Percentiles rank a stretch among this genome's conserved stretches.
Conservation (phyloP, 2,113 vertebrate species). For the Microcebus lehilahytsara region DNA sequence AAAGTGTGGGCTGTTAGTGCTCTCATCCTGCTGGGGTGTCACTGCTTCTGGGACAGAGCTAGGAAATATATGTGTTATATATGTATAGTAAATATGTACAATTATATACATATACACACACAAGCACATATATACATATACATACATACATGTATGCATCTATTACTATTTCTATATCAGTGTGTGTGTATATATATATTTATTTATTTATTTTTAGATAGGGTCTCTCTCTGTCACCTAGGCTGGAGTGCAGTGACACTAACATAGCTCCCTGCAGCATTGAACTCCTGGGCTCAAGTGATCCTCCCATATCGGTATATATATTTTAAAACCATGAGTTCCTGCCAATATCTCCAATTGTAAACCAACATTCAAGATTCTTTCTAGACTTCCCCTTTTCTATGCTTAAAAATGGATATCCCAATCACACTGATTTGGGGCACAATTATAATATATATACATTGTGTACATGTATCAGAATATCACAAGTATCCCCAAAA, state of each 20-base stretch:
- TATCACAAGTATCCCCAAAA: background rate
- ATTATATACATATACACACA: background rate
- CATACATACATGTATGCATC: background rate
- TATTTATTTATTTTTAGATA: no score
- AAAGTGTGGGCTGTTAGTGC: background rate
- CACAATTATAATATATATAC: background rate
- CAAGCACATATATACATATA: no score
- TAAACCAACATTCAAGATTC: background rate
- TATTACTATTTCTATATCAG: background rate
- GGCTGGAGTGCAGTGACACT: no score
- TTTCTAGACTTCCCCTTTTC: conserved; percentile 4
- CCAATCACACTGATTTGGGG: background rate
- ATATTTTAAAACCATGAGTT: conserved; percentile 8
- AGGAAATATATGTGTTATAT: background rate
- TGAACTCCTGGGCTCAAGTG: no score
- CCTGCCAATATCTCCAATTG: background rate
- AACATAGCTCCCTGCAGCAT: no score
- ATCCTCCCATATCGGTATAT: background rate
- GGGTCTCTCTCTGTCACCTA: no score
- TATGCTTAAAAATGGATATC: background rate
- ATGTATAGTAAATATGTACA: background rate
- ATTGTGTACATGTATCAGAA: background rate
- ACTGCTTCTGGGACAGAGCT: background rate
- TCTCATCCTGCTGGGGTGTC: background rate
- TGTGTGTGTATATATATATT: no score